These are phyloP conservation scores for Cacoxenus indagator DNA, from an alignment of 2,888 invertebrate genomes.

Conservation along the genomic window DNA sequence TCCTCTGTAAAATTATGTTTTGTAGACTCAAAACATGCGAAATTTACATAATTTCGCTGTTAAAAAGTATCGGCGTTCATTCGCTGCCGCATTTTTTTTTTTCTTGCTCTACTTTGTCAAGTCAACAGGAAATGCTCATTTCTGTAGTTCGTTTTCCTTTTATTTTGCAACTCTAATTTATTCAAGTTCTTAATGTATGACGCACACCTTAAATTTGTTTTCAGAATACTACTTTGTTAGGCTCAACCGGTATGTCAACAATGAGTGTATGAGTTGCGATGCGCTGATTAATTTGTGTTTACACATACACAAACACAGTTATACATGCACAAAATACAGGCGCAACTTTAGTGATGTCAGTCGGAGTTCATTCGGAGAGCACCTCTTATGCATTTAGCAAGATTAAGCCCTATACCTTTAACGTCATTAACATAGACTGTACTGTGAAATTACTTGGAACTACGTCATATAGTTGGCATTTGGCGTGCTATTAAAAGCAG, in stretches of 20 bases:
- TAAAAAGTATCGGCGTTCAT: slow-evolving; percentile 23
- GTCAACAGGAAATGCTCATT: slow-evolving; percentile 52
- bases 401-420: too few relatives aligned
- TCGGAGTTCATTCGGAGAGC: too few relatives aligned
- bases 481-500: too few relatives aligned
- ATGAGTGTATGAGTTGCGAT: neutral
- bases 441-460: too few relatives aligned
- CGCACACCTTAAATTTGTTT: neutral
- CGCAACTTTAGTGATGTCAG: too few relatives aligned
- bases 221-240: neutral
- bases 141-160: slow-evolving; percentile 25
- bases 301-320: too few relatives aligned
- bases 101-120: slow-evolving; percentile 46
- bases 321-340: too few relatives aligned
- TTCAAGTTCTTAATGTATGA: neutral
- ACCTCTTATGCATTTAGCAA: too few relatives aligned
- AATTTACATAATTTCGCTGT: slow-evolving; percentile 49
- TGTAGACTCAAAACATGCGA: slow-evolving; percentile 30
- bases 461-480: too few relatives aligned
- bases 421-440: too few relatives aligned
- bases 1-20: slow-evolving; percentile 19
- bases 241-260: neutral
- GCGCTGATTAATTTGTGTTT: too few relatives aligned
- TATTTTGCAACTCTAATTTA: neutral
- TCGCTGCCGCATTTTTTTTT: neutral